Evolutionary conservation across 2,888 invertebrate species (phyloP), one percentile per base, ranked within the genome.

Genomic region (Tiliacea aurago): DNA sequence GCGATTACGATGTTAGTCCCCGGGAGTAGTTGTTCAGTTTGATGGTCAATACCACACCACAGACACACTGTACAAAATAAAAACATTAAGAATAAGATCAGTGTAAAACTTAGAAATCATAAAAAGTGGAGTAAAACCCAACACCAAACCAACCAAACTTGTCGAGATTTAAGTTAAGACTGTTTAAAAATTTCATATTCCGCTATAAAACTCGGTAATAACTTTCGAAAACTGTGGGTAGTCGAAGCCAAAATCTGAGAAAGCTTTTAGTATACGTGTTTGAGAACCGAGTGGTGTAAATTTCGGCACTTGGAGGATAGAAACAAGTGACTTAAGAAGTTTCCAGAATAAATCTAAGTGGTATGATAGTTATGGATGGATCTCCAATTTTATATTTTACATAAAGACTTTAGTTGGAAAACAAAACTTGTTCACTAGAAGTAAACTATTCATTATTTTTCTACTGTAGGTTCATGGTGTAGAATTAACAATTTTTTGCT

Each of bases 221-320:
- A 55, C 70, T 71, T 71, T 68, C 33, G 64, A 68, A 73, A 76
- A 69, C 70, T 47, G 43, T 69, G 63, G 49, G 11, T 64, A 69
- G 59, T 66, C 59, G 58, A 67, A 80, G 75, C 62, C 66, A 80
- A 73, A 70, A 58, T 64, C 71, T 59, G 59, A 63, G 71, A 85
- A 90, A 91, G 89, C 91, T 90, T 88, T 90, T 89, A 87, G 90
- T 90, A 93, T 92, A 91, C 91, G 51, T 76, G 53, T 75, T 75
- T 69, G 69, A 53, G 33, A 75, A 43, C 20, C 56, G 51, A 65
- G 47, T 67, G 73, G 73, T 76, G 90, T 90, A 91, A 91, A 89
- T 84, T 86, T 85, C 77, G 81, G 88, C 86, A 85, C 86, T 89
- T 75, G 80, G 81, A 76, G 86, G 83, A 88, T 87, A 88, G 84